phyloP scores from a whole-genome alignment of 2,113 vertebrate genomes.

The Thermophis baileyi region DNA sequence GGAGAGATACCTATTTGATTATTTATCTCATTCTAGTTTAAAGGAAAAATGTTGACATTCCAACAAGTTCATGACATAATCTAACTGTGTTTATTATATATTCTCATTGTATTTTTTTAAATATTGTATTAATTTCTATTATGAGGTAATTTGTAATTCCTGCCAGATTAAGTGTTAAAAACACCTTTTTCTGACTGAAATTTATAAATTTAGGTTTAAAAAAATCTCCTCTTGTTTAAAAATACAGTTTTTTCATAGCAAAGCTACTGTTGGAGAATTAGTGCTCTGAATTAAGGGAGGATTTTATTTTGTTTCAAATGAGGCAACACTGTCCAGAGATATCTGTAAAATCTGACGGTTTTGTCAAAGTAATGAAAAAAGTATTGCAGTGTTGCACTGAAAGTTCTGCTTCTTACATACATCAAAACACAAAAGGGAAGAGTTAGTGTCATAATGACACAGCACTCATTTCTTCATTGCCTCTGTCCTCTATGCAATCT shows the following conservation, averaged over 20 bases:
- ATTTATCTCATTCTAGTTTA: not conserved
- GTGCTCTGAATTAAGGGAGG: constrained; percentile 70
- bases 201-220: constrained; percentile 64
- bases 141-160: not conserved
- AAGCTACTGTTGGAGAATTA: constrained; percentile 67
- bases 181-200: constrained; percentile 53
- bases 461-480: not conserved
- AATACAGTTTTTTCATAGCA: constrained; percentile 53
- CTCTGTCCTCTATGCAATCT: not conserved
- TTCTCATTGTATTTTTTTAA: not conserved
- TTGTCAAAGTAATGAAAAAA: not conserved
- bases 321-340: not conserved
- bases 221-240: constrained; percentile 52
- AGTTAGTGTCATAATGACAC: not conserved
- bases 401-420: not conserved
- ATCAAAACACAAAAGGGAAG: not conserved
- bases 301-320: constrained; percentile 35
- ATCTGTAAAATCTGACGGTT: not conserved
- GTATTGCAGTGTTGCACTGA: not conserved
- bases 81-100: not conserved
- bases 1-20: not conserved
- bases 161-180: not conserved
- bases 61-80: not conserved
- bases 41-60: not conserved
- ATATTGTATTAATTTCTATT: not conserved